Evolutionary conservation across 2,113 vertebrate genomes (phyloP), one percentile per base, ranked within the genome.

Genomic region (Cyprinodon brontotheroides): DNA sequence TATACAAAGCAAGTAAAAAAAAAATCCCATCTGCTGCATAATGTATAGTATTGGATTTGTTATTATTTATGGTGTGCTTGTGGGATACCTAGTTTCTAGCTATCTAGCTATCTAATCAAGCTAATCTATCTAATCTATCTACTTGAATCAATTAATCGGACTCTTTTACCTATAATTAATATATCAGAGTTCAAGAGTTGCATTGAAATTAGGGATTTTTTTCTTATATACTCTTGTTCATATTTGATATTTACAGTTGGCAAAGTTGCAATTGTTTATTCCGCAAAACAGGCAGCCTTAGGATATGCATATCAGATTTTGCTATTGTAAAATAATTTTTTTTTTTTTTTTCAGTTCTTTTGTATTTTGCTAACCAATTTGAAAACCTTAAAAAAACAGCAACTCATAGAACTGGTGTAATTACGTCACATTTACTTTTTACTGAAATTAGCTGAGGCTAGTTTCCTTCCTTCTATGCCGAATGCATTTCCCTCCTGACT

Each of bases 361-460:
- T 53, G 77, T 88, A 87, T 61, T 77, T 78, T 82, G 85, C 89
- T 89, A 81, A 93, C 92, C 74, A 88, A 60, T 72, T 48, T 83
- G 48, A 48, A 85, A 65, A 69, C 53, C 72, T 81, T 73, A 73
- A 77, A 48, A 75, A 67, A 60, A 68, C 74, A 73, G 22, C 65
- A 20, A 50, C 69, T 86, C 76, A 72, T 63, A 41, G 75, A 90
- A 87, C 66, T 67, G 47, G 39, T 47, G 43, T 91, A 91, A 91
- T 91, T 88, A 88, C 74, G 79, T 69, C 29, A 0, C 74, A 88
- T 87, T 83, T 85, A 89, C 72, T 87, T 87, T 86, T 76, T 80
- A 79, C 81, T 92, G 83, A 50, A 79, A 72, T 70, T 50, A 0
- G 12, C 43, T 67, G 66, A 69, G 8, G 57, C 11, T 22, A 65